phyloP scores from a whole-genome alignment of 2,888 invertebrate species.

The Marasmarcha lunaedactyla region DNA sequence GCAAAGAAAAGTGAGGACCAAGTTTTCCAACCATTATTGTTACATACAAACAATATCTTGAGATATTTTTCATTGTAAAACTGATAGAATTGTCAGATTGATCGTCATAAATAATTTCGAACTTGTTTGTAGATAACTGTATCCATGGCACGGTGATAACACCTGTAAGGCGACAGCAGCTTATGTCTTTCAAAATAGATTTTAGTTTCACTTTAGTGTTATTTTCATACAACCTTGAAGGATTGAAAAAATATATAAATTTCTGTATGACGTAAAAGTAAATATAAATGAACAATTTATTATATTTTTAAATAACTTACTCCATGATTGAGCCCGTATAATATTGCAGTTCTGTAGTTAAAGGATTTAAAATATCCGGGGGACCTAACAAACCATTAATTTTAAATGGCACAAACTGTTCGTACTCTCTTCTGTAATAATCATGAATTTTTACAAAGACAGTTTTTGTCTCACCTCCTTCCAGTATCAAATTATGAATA shows the following conservation, averaged over 20 bases:
- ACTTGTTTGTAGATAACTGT: constrained; percentile 41
- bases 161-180: constrained; percentile 43
- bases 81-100: constrained; percentile 28
- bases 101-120: constrained; percentile 37
- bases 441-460: constrained; percentile 48
- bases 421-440: constrained; percentile 55
- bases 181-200: constrained; percentile 42
- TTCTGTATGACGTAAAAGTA: constrained; percentile 3
- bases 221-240: constrained; percentile 44
- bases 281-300: neutral
- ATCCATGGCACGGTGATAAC: constrained; percentile 56
- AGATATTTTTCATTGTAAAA: constrained; percentile 51
- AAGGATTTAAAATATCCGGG: constrained; percentile 29
- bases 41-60: constrained; percentile 40
- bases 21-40: constrained; percentile 42
- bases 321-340: constrained; percentile 39
- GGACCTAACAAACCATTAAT: constrained; percentile 72
- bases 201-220: constrained; percentile 44
- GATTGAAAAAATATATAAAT: constrained; percentile 1
- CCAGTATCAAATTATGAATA: constrained; percentile 34
- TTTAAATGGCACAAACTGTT: constrained; percentile 69
- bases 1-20: constrained; percentile 38
- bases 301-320: constrained; percentile 30
- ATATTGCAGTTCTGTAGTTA: constrained; percentile 38
- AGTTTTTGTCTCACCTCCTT: constrained; percentile 42